A percentile compares a stretch with the other conserved stretches of the same genome.
Conservation (phyloP, 2,888 invertebrate genomes). For the Norana najaformis region DNA sequence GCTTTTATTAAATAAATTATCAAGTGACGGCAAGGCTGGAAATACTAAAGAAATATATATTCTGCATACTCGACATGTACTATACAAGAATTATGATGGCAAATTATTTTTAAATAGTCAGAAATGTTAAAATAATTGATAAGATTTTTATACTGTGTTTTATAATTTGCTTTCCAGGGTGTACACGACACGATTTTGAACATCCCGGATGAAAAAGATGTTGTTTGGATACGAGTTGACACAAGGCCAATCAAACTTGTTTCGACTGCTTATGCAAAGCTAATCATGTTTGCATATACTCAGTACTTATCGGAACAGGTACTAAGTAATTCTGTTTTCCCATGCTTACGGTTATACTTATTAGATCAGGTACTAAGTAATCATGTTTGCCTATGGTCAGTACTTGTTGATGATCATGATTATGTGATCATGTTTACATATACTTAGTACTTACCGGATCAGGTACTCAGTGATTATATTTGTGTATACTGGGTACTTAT, state of each 20-base stretch:
- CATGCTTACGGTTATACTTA: not conserved
- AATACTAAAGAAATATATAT: too few species aligned
- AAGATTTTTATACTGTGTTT: not conserved
- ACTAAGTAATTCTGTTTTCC: not conserved
- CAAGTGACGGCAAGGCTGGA: too few species aligned
- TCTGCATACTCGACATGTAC: not conserved
- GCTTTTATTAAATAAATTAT: too few species aligned
- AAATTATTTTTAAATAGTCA: not conserved
- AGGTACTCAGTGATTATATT: not conserved
- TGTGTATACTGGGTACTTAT: not conserved
- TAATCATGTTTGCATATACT: constrained; percentile 63
- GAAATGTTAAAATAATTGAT: not conserved
- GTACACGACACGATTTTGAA: constrained; percentile 58
- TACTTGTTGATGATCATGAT: not conserved
- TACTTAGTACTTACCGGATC: not conserved
- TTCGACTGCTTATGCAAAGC: constrained; percentile 59
- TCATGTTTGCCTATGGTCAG: not conserved
- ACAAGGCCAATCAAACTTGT: constrained; percentile 61
- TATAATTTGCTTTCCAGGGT: constrained; percentile 47
- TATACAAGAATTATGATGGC: not conserved
- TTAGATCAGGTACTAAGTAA: not conserved
- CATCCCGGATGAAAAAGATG: constrained; percentile 56
- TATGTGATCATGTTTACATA: not conserved
- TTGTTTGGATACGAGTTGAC: constrained; percentile 61
- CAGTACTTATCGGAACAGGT: constrained; percentile 62